Conservation (phyloP, 2,888 invertebrate species). For the Phragmatobia fuliginosa region DNA sequence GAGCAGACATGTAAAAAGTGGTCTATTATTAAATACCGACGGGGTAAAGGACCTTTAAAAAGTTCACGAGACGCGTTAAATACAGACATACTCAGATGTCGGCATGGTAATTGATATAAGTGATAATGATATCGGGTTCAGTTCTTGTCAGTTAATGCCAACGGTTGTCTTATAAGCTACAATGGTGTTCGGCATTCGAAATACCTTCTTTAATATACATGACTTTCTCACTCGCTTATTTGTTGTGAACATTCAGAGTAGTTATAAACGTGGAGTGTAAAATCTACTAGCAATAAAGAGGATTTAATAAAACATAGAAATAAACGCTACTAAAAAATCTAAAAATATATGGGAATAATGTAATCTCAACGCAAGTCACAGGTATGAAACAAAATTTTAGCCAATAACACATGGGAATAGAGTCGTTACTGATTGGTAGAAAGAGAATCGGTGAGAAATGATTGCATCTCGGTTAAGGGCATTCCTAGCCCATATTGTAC, state of each 20-base stretch:
- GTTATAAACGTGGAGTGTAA: background rate
- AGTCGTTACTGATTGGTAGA: no score
- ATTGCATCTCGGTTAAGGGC: no score
- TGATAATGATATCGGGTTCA: slow-evolving; percentile 22
- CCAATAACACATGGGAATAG: no score
- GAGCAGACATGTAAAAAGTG: slow-evolving; percentile 7
- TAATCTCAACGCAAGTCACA: no score
- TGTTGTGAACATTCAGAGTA: background rate
- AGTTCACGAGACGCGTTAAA: slow-evolving; percentile 28
- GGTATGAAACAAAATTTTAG: no score
- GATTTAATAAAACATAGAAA: no score
- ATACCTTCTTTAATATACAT: slow-evolving; percentile 13
- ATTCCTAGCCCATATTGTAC: no score
- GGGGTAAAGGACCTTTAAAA: slow-evolving; percentile 20
- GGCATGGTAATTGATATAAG: slow-evolving; percentile 32
- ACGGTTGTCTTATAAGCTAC: slow-evolving; percentile 8
- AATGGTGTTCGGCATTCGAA: slow-evolving; percentile 5
- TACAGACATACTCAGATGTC: slow-evolving; percentile 12
- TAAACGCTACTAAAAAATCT: no score
- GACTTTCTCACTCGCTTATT: background rate
- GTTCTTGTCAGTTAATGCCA: slow-evolving; percentile 34
- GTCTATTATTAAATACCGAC: slow-evolving; percentile 16
- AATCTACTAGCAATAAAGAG: background rate
- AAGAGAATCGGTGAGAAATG: no score
- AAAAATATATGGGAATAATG: no score